Percentiles rank a stretch among this genome's conserved stretches.
Conservation (phyloP, 2,113 vertebrate genomes). For the Brachyistius frenatus region DNA sequence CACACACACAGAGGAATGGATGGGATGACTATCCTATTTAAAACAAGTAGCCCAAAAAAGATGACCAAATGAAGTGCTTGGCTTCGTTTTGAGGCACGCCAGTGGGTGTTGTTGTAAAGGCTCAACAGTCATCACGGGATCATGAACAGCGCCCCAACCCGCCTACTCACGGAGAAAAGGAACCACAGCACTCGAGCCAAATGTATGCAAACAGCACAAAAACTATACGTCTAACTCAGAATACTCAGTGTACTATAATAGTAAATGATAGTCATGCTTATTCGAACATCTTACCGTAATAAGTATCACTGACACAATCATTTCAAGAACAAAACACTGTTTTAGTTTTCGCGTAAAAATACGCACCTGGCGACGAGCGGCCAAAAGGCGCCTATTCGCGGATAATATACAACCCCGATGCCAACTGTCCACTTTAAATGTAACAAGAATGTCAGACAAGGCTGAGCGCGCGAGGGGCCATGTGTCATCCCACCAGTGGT, state of each 20-base stretch:
- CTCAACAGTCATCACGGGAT: conserved; percentile 34
- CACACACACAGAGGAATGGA: not conserved
- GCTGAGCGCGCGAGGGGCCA: conserved; percentile 18
- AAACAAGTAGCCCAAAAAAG: conserved; percentile 62
- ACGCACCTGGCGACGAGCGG: not conserved
- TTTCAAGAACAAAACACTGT: not conserved
- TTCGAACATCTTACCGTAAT: no score
- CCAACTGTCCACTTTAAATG: not conserved
- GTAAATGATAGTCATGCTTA: not conserved
- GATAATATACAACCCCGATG: not conserved
- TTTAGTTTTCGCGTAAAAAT: not conserved
- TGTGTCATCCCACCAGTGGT: conserved; percentile 53
- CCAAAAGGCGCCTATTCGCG: no score
- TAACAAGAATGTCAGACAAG: not conserved
- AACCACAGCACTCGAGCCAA: not conserved
- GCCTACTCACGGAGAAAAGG: not conserved
- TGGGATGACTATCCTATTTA: conserved; percentile 43
- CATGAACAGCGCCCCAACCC: conserved; percentile 30
- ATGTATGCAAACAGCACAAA: no score
- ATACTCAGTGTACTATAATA: not conserved
- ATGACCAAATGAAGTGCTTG: conserved; percentile 21
- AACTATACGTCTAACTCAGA: no score
- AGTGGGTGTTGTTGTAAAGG: conserved; percentile 51
- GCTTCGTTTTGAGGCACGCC: conserved; percentile 2
- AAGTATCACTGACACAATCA: not conserved